These are phyloP conservation scores for Thaumatotibia leucotreta DNA, from an alignment of 1,140 invertebrate genomes.

Conservation along the genomic window DNA sequence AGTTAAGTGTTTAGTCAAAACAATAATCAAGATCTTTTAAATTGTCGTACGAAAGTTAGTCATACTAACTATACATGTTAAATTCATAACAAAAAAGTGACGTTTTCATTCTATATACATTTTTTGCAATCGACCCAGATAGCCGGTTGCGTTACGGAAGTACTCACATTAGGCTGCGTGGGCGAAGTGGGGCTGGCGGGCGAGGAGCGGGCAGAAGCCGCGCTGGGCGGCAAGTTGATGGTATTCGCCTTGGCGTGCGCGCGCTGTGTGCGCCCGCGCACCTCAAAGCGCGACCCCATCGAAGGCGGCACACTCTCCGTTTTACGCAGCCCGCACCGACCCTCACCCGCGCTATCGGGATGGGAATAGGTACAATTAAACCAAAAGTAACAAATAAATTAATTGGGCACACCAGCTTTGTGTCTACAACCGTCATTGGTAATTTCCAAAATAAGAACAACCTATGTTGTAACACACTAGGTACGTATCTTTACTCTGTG, in stretches of 20 bases:
- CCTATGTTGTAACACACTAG: too few relatives aligned
- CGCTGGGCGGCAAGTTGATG: slow-evolving; percentile 74
- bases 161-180: slow-evolving; percentile 60
- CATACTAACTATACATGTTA: too few relatives aligned
- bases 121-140: too few relatives aligned
- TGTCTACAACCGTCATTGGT: background rate
- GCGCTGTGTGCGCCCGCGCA: slow-evolving; percentile 63
- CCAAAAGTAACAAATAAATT: slow-evolving; percentile 50
- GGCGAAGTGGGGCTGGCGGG: slow-evolving; percentile 48
- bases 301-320: slow-evolving; percentile 65
- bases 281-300: slow-evolving; percentile 60
- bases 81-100: background rate
- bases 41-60: too few relatives aligned
- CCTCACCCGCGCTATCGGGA: slow-evolving; percentile 51
- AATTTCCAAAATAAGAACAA: background rate
- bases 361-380: slow-evolving; percentile 53
- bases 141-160: too few relatives aligned
- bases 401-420: slow-evolving; percentile 46
- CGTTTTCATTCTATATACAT: too few relatives aligned
- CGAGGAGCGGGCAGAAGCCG: slow-evolving; percentile 24
- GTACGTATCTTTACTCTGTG: too few relatives aligned
- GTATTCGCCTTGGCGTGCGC: slow-evolving; percentile 80
- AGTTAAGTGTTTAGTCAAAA: too few relatives aligned
- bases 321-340: slow-evolving; percentile 56
- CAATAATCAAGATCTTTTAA: too few relatives aligned